Conservation (phyloP, 1,140 invertebrate genomes). For the Araneus ventricosus region DNA sequence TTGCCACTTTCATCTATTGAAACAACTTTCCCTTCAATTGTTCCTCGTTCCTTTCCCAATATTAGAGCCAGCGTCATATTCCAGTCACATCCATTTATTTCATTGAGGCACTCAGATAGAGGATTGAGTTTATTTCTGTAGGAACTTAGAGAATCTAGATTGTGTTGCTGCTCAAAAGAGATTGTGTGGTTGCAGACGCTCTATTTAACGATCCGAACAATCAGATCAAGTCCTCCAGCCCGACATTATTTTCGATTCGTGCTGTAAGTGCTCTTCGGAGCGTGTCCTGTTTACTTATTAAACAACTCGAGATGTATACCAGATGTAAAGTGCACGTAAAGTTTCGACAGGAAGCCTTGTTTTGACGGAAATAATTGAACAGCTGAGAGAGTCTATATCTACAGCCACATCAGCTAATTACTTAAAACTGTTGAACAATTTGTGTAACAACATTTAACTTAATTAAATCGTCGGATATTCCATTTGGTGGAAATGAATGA, state of each 20-base stretch:
- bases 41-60: background rate
- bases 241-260: background rate
- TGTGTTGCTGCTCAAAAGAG: background rate
- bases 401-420: too few relatives aligned
- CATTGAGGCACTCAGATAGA: background rate
- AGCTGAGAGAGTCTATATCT: too few relatives aligned
- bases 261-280: background rate
- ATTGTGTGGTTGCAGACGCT: background rate
- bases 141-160: background rate
- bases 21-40: background rate
- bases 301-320: too few relatives aligned
- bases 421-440: too few relatives aligned
- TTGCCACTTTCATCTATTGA: background rate
- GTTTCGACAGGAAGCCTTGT: too few relatives aligned
- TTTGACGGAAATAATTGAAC: too few relatives aligned
- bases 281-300: background rate
- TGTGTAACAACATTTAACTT: too few relatives aligned
- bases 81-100: background rate
- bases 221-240: background rate
- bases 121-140: background rate
- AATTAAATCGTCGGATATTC: too few relatives aligned
- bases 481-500: too few relatives aligned
- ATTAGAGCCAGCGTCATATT: background rate
- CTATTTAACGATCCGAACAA: background rate
- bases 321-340: too few relatives aligned